Evolutionary conservation across 2,888 invertebrate species (phyloP).

Genomic region (Aleiodes alternator): DNA sequence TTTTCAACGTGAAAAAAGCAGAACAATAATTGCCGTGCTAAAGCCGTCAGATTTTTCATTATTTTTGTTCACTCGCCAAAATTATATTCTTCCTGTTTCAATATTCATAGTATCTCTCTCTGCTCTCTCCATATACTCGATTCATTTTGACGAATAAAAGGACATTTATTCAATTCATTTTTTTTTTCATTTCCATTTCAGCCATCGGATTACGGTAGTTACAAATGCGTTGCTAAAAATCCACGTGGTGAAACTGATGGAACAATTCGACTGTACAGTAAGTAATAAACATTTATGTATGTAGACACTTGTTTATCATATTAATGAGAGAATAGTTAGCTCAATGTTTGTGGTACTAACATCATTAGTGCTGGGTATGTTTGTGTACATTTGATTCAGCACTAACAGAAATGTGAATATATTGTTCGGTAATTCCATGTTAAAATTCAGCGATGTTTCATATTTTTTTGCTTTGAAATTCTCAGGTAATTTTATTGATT

Average conservation of each 20-base stretch:
- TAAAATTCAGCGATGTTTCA: neutral
- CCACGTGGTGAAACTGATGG: constrained; percentile 94
- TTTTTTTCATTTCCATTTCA: constrained; percentile 65
- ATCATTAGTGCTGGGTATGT: neutral
- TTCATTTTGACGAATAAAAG: constrained; percentile 9
- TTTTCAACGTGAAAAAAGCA: neutral
- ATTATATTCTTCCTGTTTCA: neutral
- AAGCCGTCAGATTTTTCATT: constrained; percentile 1
- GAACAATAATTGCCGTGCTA: neutral
- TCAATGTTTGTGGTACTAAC: constrained; percentile 3
- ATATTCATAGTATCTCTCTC: neutral
- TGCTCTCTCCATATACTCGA: neutral
- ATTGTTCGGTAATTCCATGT: neutral
- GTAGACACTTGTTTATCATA: neutral
- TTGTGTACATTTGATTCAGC: constrained; percentile 14
- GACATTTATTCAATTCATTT: constrained; percentile 9
- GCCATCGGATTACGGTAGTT: constrained; percentile 89
- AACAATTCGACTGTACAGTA: constrained; percentile 91
- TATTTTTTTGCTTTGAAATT: neutral
- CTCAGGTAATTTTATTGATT: too few relatives aligned
- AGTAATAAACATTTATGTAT: constrained; percentile 75
- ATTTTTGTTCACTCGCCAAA: neutral
- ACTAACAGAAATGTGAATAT: neutral
- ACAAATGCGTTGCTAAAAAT: constrained; percentile 93
- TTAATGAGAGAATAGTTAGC: constrained; percentile 1